These are phyloP conservation scores for Drosophila simulans DNA, from an alignment of 1,140 invertebrate genomes.

Conservation along the genomic window DNA sequence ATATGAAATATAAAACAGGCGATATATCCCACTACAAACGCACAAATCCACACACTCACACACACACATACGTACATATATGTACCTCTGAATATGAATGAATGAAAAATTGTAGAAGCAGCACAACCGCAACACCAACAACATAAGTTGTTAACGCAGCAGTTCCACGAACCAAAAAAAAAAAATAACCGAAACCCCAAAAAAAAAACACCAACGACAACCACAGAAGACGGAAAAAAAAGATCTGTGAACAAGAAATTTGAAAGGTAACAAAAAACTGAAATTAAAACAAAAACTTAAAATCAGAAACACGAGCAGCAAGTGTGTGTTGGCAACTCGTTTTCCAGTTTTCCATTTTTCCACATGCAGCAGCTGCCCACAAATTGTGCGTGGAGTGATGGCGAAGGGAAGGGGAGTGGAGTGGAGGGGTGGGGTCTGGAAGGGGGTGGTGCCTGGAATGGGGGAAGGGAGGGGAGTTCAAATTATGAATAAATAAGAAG, in stretches of 20 bases:
- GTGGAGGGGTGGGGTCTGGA: not conserved
- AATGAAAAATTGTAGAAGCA: slow-evolving; percentile 79
- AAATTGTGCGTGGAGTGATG: slow-evolving; percentile 60
- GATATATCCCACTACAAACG: slow-evolving; percentile 40
- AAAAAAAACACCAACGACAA: slow-evolving; percentile 61
- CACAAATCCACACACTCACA: slow-evolving; percentile 23
- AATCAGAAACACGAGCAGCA: slow-evolving; percentile 74
- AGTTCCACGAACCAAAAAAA: slow-evolving; percentile 68
- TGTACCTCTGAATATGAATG: slow-evolving; percentile 54
- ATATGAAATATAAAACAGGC: slow-evolving; percentile 75
- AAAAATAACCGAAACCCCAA: not conserved
- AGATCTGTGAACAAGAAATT: slow-evolving; percentile 76
- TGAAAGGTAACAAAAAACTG: slow-evolving; percentile 74
- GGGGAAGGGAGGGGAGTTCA: slow-evolving; percentile 41
- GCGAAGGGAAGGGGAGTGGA: not conserved
- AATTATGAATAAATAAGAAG: slow-evolving; percentile 79
- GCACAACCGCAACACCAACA: slow-evolving; percentile 43
- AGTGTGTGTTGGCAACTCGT: slow-evolving; percentile 61
- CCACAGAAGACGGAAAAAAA: slow-evolving; percentile 38
- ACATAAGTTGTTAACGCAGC: slow-evolving; percentile 78
- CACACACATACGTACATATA: not conserved
- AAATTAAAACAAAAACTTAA: slow-evolving; percentile 73
- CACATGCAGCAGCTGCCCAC: slow-evolving; percentile 70
- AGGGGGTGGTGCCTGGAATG: slow-evolving; percentile 5
- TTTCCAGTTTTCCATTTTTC: slow-evolving; percentile 42